Base-by-base conservation (phyloP, 2,888 invertebrate species). In the Watsonalla binaria region DNA sequence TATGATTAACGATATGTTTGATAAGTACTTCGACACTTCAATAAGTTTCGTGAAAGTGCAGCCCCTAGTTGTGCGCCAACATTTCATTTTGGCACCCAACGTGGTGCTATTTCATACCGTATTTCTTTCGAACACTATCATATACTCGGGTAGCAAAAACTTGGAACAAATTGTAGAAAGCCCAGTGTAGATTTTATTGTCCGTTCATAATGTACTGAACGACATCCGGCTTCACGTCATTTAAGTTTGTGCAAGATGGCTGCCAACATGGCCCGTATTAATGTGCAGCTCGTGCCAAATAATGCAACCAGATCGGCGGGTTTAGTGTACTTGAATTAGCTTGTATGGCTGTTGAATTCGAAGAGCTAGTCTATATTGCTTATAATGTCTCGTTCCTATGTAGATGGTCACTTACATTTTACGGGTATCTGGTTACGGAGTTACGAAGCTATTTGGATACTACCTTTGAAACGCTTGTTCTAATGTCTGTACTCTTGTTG, bases 191-290 rank as follows among this genome's bases (percentile, higher is more conserved):
- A 76, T 80, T 87, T 86, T 86, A 86, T 86, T 86, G 82, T 86
- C 71, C 74, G 79, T 86, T 86, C 84, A 84, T 87, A 86, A 86
- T 80, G 80, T 79, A 76, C 74, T 76, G 73, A 82, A 85, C 78
- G 84, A 86, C 87, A 83, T 87, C 87, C 85, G 87, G 80, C 84
- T 80, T 79, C 84, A 85, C 82, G 86, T 71, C 80, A 80, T 84
- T 84, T 86, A 86, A 86, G 84, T 86, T 81, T 72, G 68, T 72
- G 72, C 57, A 66, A 74, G 80, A 76, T 66, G 66, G 76, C 74
- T 87, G 88, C 88, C 89, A 89, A 84, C 78, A 72, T 68, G 65
- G 68, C 62, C 69, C 74, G 74, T 76, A 80, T 78, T 86, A 88
- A 88, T 87, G 80, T 79, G 68, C 57, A 60, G 60, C 63, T 66